Evolutionary conservation across 1,140 invertebrate genomes (phyloP), one percentile per base, ranked within the genome.

Genomic region (Ostrea denselamellosa): DNA sequence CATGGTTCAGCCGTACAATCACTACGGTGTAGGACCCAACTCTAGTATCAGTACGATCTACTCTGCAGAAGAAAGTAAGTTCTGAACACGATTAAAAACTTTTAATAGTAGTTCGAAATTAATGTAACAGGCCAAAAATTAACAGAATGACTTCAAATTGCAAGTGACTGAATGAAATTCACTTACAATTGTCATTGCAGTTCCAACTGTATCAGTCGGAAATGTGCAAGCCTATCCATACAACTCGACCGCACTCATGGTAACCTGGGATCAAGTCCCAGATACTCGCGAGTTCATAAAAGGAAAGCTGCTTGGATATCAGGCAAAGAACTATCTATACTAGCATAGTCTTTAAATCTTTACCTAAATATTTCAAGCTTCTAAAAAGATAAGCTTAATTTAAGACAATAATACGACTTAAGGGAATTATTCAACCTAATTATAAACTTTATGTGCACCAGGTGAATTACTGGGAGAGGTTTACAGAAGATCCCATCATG

Each of bases 191-290:
- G n/a, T 81, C 68, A 56, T 58, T 88, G 0, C 88, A 95, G 98
- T 99, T 97, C 98, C 98, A 1, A 97, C 97, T 92, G 97, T 97
- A 17, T 97, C 98, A 8, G 98, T 98, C 8, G 97, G 97, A 90
- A 96, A 97, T 91, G 97, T 98, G 0, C 95, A 95, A 51, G 97
- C 97, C 0, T 90, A 95, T 9, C 96, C 97, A 1, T 98, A 96
- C 93, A 99, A 99, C 94, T 97, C 98, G 0, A 99, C 98, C 0
- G 96, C 98, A 44, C 96, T 99, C 52, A 98, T 98, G 93, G 97
- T 99, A 0, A 97, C 97, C 8, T 99, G 98, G 98, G 94, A 95
- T n/a, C 97, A 98, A 0, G 97, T 99, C 68, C 97, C 98, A 71
- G 96, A 98, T 92, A 97, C 96, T 0, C 96, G 98, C 25, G 97